Base-by-base conservation (phyloP, 1,140 invertebrate species). In the Arion vulgaris region DNA sequence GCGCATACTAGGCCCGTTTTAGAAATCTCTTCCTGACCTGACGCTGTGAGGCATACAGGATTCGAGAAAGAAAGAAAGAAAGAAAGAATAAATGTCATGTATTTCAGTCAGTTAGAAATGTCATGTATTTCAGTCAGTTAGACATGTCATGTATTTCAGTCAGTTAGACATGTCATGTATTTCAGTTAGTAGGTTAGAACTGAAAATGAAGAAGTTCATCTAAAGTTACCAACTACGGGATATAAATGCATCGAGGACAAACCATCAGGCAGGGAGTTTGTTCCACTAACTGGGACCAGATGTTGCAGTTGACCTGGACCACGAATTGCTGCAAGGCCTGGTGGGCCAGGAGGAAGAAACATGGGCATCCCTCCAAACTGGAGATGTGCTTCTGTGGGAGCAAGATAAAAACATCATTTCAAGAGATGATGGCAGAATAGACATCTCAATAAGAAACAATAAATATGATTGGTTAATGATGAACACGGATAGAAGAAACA, bases 291-390 rank as follows among this genome's bases (percentile, higher is more conserved):
- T 28, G 80, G 80, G 28, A 81, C 71, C 49, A 81, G 45, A 26
- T 51, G 41, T 53, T 69, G 80, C 49, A 81, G 66, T 26, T 69
- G 38, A 34, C 45, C 80, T 32, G 80, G 32, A 32, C 19, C 45
- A n/a, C 80, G 80, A 1, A 81, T 17, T 49, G 38, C 80, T 45
- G 62, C 39, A 26, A 53, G 80, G 45, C 39, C 57, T 32, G 28
- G 49, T 4, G 19, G 80, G 80, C 45, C 80, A 57, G 80, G 80
- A 71, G 80, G 80, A 53, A 81, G 80, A 41, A 81, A 81, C 69
- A 81, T 74, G 19, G 80, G 80, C 69, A 81, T 32, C 41, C 80
- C 80, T n/a, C 80, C 80, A 36, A 81, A 49, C 80, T 81, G 80
- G 32, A 81, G 71, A 49, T 81, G 80, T 45, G 80, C 80, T 49